These are phyloP conservation scores for Anser cygnoides DNA, from an alignment of 2,113 vertebrate genomes.

Conservation along the genomic window DNA sequence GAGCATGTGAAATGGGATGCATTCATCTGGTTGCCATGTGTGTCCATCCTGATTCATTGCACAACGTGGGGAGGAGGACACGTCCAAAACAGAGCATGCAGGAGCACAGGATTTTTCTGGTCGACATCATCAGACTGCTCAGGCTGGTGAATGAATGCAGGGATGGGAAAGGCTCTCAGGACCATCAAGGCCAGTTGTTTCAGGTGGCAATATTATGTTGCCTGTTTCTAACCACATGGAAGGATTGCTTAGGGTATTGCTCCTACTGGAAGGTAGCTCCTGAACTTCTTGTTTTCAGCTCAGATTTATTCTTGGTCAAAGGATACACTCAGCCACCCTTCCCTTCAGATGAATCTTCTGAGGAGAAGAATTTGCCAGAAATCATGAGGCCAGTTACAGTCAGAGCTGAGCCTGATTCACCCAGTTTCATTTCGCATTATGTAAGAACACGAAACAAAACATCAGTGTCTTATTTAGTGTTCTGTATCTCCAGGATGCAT, in stretches of 20 bases:
- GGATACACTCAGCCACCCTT: not conserved
- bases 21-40: rapidly evolving
- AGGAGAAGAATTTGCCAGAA: not conserved
- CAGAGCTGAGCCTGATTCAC: not conserved
- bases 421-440: not conserved
- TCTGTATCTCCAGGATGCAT: not conserved
- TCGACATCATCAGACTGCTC: not conserved
- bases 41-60: not conserved
- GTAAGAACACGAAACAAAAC: not conserved
- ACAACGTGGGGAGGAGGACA: not conserved
- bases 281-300: not conserved
- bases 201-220: not conserved
- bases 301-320: not conserved
- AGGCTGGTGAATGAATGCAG: not conserved
- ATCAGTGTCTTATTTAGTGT: not conserved
- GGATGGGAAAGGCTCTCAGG: not conserved
- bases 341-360: not conserved
- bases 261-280: not conserved
- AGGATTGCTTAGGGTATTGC: not conserved
- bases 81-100: not conserved
- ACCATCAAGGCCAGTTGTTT: not conserved
- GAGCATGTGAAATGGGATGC: not conserved
- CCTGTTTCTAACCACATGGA: not conserved
- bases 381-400: not conserved
- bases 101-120: not conserved